phyloP scores from a whole-genome alignment of 30 jellyfish, hydroid and myxozoan genomes.

The Rhopilema esculentum region DNA sequence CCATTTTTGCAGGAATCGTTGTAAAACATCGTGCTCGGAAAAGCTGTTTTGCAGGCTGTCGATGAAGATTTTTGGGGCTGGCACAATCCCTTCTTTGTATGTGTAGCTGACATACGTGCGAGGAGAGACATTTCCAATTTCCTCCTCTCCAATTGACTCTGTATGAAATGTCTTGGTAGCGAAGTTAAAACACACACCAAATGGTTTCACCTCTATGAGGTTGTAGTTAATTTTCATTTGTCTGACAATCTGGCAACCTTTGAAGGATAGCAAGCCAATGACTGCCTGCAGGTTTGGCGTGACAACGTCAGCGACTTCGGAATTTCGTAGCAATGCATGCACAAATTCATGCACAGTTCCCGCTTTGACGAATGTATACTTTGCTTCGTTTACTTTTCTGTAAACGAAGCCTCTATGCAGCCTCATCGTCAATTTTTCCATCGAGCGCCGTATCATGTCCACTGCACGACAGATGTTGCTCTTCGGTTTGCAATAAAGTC shows the following conservation, averaged over 20 bases:
- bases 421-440: conserved; percentile 12
- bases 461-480: conserved; percentile 22
- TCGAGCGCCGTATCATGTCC: conserved; percentile 21
- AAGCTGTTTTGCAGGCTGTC: conserved; percentile 24
- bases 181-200: conserved; percentile 25
- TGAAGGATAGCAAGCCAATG: neutral
- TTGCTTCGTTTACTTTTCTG: no score
- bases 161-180: neutral
- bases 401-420: neutral
- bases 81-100: neutral
- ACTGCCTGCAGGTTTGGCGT: neutral
- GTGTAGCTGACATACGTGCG: conserved; percentile 27
- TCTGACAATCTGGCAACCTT: neutral
- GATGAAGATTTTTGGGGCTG: neutral
- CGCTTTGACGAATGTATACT: conserved; percentile 7
- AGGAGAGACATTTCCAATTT: conserved; percentile 9
- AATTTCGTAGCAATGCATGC: conserved; percentile 6
- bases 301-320: conserved; percentile 9
- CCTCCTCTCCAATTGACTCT: conserved; percentile 5
- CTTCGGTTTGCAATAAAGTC: conserved; percentile 11
- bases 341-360: conserved; percentile 1
- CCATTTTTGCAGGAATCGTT: conserved; percentile 13
- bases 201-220: conserved; percentile 24
- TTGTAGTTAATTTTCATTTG: neutral
- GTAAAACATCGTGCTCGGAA: neutral